Evolutionary conservation across 2,888 invertebrate genomes (phyloP), one percentile per base, ranked within the genome.

Genomic region (Sycophila texana): DNA sequence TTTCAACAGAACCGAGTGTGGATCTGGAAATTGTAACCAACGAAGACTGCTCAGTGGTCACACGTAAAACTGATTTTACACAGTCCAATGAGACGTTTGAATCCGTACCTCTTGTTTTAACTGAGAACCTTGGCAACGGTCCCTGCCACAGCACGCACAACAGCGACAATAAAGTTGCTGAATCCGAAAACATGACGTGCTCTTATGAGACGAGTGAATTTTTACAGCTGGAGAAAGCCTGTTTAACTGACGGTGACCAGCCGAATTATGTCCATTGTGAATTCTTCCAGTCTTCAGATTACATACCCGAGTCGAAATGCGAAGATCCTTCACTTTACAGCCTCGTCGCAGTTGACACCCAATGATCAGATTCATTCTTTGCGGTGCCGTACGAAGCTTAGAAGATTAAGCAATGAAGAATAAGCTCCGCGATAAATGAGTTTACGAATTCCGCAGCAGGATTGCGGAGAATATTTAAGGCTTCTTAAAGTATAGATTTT

Each of bases 191-290:
- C n/a, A 84, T 87, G 85, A 81, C 83, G 0, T 77, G 80, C 53
- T 87, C 87, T 0, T 84, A 84, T 58, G 88, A 88, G 7, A 87
- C 88, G 0, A 83, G 61, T 16, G 89, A 89, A 74, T 88, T 88
- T 74, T 78, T 87, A 16, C 75, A 68, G 58, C 58, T 88, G 4
- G 89, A 89, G 79, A 70, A 77, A 5, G 72, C 72, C 53, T 72
- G 82, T 16, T 73, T 77, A 16, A 57, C 71, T 18, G 73, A 57
- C 26, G 57, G 20, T 14, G 39, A 68, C 10, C 63, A 76, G 10
- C 22, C 63, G 16, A 70, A 30, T 4, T 57, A 30, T 30, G 26
- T 61, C 13, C 18, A 39, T 3, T 55, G 39, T 13, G 67, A 74
- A 39, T 22, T 16, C 13, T n/a, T 22, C 7, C 20, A 61, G n/a